Percentiles rank a stretch among this genome's conserved stretches.
phyloP scores from a whole-genome alignment of 2,113 vertebrate genomes.

The Notiomystis cincta region DNA sequence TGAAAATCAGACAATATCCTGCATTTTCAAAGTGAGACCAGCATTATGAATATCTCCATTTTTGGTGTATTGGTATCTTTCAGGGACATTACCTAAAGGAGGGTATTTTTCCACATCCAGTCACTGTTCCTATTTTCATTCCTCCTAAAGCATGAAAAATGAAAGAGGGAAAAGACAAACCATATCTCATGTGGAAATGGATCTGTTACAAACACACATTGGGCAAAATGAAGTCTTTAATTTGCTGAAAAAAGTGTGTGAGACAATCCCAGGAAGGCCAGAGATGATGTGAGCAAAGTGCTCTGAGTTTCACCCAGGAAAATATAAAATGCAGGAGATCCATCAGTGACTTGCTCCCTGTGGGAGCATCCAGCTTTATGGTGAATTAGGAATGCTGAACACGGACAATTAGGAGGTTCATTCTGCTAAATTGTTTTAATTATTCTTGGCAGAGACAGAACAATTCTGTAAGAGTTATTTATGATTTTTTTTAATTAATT shows the following conservation, averaged over 20 bases:
- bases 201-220: neutral
- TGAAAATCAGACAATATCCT: neutral
- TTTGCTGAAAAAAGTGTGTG: neutral
- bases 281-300: neutral
- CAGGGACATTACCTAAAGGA: neutral
- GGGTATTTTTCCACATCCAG: neutral
- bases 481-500: conserved; percentile 4
- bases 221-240: neutral
- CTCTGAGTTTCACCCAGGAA: neutral
- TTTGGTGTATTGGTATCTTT: neutral
- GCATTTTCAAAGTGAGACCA: neutral
- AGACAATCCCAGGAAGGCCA: neutral
- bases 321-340: neutral
- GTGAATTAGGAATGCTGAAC: neutral
- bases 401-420: neutral
- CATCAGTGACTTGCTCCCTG: neutral
- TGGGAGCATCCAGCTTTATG: neutral
- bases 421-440: conserved; percentile 17
- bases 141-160: neutral
- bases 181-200: neutral
- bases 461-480: neutral
- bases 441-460: neutral
- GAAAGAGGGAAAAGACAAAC: neutral
- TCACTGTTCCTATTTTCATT: neutral
- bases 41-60: neutral